Evolutionary conservation across 2,113 vertebrate species (phyloP), one percentile per base, ranked within the genome.

Genomic region (Setophaga petechia): DNA sequence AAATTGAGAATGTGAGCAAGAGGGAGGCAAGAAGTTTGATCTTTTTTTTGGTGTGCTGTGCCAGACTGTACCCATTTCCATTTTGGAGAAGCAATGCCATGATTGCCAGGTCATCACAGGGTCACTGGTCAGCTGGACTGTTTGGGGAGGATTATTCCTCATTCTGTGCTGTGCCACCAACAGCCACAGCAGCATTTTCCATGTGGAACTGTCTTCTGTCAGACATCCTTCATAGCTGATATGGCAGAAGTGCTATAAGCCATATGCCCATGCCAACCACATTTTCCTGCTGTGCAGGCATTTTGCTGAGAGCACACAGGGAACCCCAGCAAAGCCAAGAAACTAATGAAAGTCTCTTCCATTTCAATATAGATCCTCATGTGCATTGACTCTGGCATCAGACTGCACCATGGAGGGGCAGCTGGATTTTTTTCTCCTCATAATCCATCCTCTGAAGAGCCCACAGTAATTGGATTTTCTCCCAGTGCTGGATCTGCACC

Each of bases 341-440:
- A 93, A 91, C 51, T 79, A 89, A 89, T 43, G 58, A 81, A 95
- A 94, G n/a, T 61, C 66, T 58, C 49, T 79, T 83, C 78, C 37
- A 35, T 77, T 74, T 69, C 89, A 77, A 28, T 52, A 71, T 16
- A 72, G 57, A 61, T 66, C 43, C 55, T 74, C 61, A 52, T 43
- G 37, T 57, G 58, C 54, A 58, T 74, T 5, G 1, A 37, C 51
- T 67, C 31, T 12, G 2, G 55, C 67, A 71, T 20, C 61, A 84
- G 35, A 9, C 43, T 63, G 44, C 10, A 22, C 35, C 39, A 25
- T 7, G 28, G 47, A 3, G 1, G n/a, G n/a, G 10, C 27, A 69
- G 51, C 15, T 80, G 61, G 35, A 37, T 63, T 89, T 86, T 86
- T 86, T 83, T 55, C 8, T 93, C 49, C 63, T 93, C 39, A 19